phyloP scores from a whole-genome alignment of 2,888 invertebrate species.

The Scelioninae gen. 1 region DNA sequence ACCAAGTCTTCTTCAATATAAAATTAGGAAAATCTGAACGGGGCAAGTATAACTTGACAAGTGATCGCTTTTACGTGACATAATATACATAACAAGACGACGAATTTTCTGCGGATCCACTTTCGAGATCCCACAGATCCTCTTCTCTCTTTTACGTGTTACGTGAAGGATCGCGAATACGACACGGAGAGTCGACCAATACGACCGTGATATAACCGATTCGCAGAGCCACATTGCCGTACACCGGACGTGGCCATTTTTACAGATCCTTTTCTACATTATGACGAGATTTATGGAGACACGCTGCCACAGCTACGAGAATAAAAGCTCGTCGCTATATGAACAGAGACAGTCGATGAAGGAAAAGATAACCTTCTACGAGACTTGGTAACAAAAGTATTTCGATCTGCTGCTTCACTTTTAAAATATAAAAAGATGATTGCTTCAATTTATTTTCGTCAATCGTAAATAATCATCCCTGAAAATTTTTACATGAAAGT shows the following conservation, averaged over 20 bases:
- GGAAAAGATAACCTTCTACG: constrained; percentile 61
- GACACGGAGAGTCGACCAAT: constrained; percentile 63
- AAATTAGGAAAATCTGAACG: constrained; percentile 59
- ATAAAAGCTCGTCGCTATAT: constrained; percentile 59
- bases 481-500: no score
- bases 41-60: constrained; percentile 42
- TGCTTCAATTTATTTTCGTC: background rate
- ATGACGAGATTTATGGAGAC: constrained; percentile 84
- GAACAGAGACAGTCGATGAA: constrained; percentile 63
- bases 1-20: constrained; percentile 43
- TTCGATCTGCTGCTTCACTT: constrained; percentile 20
- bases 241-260: constrained; percentile 81
- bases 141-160: constrained; percentile 66
- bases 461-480: background rate
- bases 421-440: constrained; percentile 19
- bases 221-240: constrained; percentile 44
- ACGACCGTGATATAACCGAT: constrained; percentile 60
- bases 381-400: constrained; percentile 55
- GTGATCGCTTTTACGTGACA: constrained; percentile 64
- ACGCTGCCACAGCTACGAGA: constrained; percentile 70
- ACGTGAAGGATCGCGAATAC: constrained; percentile 65
- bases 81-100: constrained; percentile 72
- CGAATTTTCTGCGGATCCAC: constrained; percentile 79
- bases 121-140: constrained; percentile 70
- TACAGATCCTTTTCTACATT: constrained; percentile 83